Percentiles rank a stretch among this genome's conserved stretches.
Evolutionary conservation across 2,888 invertebrate species (phyloP).

Genomic region (Peribatodes rhomboidaria): DNA sequence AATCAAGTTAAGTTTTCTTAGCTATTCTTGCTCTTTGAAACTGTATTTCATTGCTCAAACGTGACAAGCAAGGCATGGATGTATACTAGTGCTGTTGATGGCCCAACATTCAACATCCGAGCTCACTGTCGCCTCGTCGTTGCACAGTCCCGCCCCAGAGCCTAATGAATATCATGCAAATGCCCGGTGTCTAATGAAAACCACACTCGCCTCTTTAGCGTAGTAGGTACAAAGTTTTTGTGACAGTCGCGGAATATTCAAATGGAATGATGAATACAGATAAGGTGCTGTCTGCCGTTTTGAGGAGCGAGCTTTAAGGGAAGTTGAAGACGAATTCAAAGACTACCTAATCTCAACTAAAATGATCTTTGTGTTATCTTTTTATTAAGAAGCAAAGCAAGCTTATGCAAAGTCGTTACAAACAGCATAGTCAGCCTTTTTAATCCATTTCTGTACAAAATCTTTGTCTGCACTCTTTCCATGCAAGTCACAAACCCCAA

Average conservation of each 20-base stretch:
- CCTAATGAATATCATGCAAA: conserved; percentile 83
- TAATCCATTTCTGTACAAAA: no score
- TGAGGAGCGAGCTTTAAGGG: conserved; percentile 1
- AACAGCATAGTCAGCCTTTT: no score
- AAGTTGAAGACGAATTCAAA: conserved; percentile 7
- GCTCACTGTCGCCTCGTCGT: conserved; percentile 25
- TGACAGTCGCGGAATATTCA: conserved; percentile 49
- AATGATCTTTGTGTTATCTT: no score
- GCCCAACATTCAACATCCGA: conserved; percentile 31
- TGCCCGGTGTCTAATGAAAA: conserved; percentile 75
- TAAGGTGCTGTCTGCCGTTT: conserved; percentile 41
- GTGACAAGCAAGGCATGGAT: conserved; percentile 2
- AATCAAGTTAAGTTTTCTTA: no score
- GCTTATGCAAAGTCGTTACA: no score
- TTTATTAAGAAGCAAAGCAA: no score
- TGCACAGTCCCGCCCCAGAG: conserved; percentile 55
- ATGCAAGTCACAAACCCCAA: no score
- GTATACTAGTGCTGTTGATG: conserved; percentile 1
- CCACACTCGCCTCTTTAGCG: conserved; percentile 63
- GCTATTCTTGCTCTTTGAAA: background rate
- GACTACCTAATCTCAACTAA: conserved; percentile 1
- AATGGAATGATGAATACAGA: conserved; percentile 44
- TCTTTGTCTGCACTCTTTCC: no score
- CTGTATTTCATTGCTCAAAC: background rate
- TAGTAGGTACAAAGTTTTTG: conserved; percentile 55